Evolutionary conservation across 1,140 invertebrate genomes (phyloP).

Genomic region (Drosophila subobscura): DNA sequence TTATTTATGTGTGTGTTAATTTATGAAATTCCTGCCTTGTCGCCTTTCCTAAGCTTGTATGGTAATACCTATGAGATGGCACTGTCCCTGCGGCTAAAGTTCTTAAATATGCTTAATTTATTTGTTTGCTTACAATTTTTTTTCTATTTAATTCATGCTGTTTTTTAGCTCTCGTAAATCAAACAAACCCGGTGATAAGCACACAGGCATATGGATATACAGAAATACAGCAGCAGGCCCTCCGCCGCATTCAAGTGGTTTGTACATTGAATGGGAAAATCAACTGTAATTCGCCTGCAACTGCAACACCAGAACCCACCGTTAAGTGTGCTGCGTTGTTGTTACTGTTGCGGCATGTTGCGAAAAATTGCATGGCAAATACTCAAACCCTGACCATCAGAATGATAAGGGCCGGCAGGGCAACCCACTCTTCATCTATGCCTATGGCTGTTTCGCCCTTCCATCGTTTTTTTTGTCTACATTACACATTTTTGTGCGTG

Average conservation of each 20-base stretch:
- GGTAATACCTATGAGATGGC: no score
- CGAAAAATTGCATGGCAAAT: conserved; percentile 68
- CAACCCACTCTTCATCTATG: conserved; percentile 26
- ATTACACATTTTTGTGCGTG: conserved; percentile 65
- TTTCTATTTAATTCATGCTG: conserved; percentile 26
- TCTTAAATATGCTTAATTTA: conserved; percentile 4
- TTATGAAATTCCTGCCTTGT: no score
- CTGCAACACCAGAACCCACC: conserved; percentile 38
- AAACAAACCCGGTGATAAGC: conserved; percentile 27
- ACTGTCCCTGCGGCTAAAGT: no score
- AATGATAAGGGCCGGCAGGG: conserved; percentile 35
- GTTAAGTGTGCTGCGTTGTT: conserved; percentile 40
- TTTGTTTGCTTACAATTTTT: conserved; percentile 5
- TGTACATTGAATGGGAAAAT: conserved; percentile 35
- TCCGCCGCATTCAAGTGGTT: neutral
- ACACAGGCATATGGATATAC: conserved; percentile 1
- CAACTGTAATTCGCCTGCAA: conserved; percentile 50
- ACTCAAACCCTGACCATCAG: conserved; percentile 36
- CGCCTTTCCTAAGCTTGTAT: no score
- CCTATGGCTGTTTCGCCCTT: neutral
- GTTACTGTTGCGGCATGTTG: conserved; percentile 53
- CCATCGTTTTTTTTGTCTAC: conserved; percentile 40
- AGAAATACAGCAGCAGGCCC: neutral
- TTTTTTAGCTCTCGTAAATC: conserved; percentile 47
- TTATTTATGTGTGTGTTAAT: no score